Evolutionary conservation across 2,113 vertebrate genomes (phyloP).

Genomic region (Eptesicus fuscus): DNA sequence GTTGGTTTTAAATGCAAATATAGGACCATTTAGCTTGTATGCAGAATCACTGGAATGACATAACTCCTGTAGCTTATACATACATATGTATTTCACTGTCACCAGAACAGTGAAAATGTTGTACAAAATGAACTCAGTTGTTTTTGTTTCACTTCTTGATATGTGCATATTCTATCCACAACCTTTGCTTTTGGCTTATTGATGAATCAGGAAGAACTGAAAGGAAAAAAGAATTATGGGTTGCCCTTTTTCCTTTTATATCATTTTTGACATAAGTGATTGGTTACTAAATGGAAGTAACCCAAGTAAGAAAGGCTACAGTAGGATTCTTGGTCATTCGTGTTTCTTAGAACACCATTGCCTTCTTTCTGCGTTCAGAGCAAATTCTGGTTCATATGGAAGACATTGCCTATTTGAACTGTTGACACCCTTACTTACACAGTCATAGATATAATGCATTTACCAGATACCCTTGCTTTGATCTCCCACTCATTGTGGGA

Average conservation of each 20-base stretch:
- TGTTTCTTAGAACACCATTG: not conserved
- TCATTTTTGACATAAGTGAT: not conserved
- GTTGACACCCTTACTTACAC: not conserved
- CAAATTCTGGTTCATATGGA: not conserved
- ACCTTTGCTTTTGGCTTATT: not conserved
- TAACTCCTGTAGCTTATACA: not conserved
- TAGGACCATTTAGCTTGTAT: not conserved
- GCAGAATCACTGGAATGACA: not conserved
- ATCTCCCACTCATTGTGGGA: not conserved
- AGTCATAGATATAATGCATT: not conserved
- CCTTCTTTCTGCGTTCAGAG: not conserved
- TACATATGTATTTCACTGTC: not conserved
- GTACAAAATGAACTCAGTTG: not conserved
- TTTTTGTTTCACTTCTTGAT: not conserved
- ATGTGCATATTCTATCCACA: not conserved
- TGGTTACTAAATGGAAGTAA: not conserved
- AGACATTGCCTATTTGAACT: not conserved
- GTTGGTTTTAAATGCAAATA: not conserved
- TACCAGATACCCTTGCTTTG: not conserved
- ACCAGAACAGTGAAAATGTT: not conserved
- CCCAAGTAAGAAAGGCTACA: not conserved
- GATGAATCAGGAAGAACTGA: not conserved
- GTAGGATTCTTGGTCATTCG: not conserved
- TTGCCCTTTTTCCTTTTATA: not conserved
- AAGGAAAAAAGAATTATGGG: not conserved